These are phyloP conservation scores for Arrhopalites spinosus DNA, from an alignment of 2,888 invertebrate genomes.

Conservation along the genomic window DNA sequence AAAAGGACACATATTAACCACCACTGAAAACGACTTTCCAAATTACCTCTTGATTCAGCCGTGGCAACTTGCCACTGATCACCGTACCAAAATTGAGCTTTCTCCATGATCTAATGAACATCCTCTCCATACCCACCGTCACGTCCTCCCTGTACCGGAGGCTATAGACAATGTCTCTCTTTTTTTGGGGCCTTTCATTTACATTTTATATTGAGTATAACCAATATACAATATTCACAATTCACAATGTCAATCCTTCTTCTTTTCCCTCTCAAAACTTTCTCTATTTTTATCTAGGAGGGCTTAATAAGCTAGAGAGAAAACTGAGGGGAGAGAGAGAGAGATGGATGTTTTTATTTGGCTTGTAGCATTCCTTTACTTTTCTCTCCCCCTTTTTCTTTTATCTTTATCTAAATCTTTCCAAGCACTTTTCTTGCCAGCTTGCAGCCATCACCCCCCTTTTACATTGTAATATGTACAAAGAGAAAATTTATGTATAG, in stretches of 20 bases:
- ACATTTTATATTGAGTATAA: too few relatives aligned
- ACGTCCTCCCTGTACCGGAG: background rate
- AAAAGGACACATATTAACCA: slow-evolving; percentile 37
- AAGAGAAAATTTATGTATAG: too few relatives aligned
- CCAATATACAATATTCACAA: too few relatives aligned
- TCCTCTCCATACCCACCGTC: background rate
- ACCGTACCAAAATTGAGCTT: slow-evolving; percentile 28
- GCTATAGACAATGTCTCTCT: background rate
- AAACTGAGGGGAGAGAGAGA: background rate
- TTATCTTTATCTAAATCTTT: slow-evolving; percentile 14
- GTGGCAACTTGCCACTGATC: slow-evolving; percentile 55
- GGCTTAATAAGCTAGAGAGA: background rate
- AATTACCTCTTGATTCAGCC: slow-evolving; percentile 56
- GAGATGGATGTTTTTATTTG: background rate
- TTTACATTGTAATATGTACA: too few relatives aligned
- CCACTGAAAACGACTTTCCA: slow-evolving; percentile 45
- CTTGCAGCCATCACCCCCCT: background rate
- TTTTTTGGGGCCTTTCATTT: too few relatives aligned
- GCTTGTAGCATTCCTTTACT: background rate
- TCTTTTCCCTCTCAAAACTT: too few relatives aligned
- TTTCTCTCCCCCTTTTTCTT: background rate
- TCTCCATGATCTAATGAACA: slow-evolving; percentile 35
- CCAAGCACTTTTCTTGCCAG: slow-evolving; percentile 14
- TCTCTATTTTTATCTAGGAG: too few relatives aligned
- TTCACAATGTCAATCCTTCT: too few relatives aligned